These are phyloP conservation scores for Uropsilus gracilis DNA, from an alignment of 2,113 vertebrate genomes.

Conservation along the genomic window DNA sequence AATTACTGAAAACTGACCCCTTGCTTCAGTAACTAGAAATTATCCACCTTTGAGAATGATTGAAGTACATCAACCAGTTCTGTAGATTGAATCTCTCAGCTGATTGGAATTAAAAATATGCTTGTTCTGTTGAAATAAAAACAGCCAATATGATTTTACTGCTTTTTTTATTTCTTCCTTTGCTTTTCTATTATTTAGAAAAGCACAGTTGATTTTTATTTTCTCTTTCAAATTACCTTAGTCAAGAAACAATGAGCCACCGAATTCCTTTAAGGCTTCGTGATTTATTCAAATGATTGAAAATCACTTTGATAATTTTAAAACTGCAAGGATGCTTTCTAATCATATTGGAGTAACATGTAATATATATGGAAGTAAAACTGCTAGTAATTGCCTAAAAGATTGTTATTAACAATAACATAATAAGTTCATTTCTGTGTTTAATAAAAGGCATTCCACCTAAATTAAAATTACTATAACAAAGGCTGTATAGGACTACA, in stretches of 20 bases:
- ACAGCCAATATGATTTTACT: slow-evolving; percentile 33
- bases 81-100: background rate
- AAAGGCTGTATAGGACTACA: background rate
- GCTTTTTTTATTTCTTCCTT: background rate
- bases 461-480: background rate
- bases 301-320: slow-evolving; percentile 49
- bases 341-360: background rate
- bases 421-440: background rate
- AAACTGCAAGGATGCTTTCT: slow-evolving; percentile 3
- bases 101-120: slow-evolving; percentile 43
- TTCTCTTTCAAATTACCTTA: slow-evolving; percentile 58
- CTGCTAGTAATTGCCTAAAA: slow-evolving; percentile 58
- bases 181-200: slow-evolving; percentile 62
- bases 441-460: slow-evolving; percentile 1
- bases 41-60: slow-evolving; percentile 35
- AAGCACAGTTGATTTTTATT: slow-evolving; percentile 63
- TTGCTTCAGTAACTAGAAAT: slow-evolving; percentile 48
- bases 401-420: slow-evolving; percentile 49
- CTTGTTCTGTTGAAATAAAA: slow-evolving; percentile 56
- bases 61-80: slow-evolving; percentile 41
- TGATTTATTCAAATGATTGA: slow-evolving; percentile 48
- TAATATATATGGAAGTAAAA: slow-evolving; percentile 48
- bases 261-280: slow-evolving; percentile 46
- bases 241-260: slow-evolving; percentile 58
- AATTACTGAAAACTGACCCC: slow-evolving; percentile 43